phyloP scores from a whole-genome alignment of 2,888 invertebrate species.

The Tenodera sinensis region DNA sequence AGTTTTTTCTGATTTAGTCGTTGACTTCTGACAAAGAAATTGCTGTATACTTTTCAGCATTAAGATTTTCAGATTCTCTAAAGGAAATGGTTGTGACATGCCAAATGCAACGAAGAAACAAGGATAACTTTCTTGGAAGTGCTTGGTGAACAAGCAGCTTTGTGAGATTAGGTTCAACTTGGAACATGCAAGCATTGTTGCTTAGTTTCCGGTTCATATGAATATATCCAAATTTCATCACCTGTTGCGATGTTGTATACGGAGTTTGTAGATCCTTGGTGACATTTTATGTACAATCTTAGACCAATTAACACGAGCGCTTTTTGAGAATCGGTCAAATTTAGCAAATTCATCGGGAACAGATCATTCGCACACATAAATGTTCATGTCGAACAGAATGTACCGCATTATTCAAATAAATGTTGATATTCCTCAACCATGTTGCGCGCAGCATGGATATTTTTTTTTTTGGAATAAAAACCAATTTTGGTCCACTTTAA shows the following conservation, averaged over 20 bases:
- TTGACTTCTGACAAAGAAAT: not conserved
- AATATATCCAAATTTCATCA: not conserved
- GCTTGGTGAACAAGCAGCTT: not conserved
- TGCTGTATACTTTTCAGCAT: not conserved
- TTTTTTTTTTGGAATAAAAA: conserved; percentile 36
- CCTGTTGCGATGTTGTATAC: not conserved
- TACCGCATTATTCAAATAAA: not conserved
- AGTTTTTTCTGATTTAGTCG: no score
- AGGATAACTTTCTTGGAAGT: not conserved
- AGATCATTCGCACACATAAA: not conserved
- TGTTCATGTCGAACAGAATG: not conserved
- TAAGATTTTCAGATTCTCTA: not conserved
- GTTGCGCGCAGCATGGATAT: conserved; percentile 36
- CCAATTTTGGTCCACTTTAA: conserved; percentile 33
- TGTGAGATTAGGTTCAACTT: not conserved
- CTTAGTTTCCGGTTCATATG: not conserved
- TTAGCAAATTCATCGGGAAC: not conserved
- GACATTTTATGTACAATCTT: not conserved
- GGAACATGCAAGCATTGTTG: not conserved
- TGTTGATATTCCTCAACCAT: conserved; percentile 35
- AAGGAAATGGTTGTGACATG: not conserved
- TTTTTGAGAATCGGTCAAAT: not conserved
- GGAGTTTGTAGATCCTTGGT: not conserved
- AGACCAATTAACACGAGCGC: not conserved
- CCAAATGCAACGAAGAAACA: not conserved